These are phyloP conservation scores for Stenchaetothrips biformis DNA, from an alignment of 2,888 invertebrate species.

Conservation along the genomic window DNA sequence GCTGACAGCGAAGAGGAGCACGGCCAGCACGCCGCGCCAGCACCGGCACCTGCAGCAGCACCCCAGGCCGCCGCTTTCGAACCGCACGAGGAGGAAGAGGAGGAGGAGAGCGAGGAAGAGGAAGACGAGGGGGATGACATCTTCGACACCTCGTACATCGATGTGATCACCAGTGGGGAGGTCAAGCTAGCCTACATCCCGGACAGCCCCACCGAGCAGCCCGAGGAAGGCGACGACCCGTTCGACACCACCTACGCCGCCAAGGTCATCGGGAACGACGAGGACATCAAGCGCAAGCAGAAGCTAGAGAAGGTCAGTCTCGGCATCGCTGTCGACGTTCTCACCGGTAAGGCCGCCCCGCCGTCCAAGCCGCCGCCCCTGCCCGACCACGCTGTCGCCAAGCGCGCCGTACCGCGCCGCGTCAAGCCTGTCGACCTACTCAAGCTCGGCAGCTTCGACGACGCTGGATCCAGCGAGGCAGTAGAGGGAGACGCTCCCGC, in stretches of 20 bases:
- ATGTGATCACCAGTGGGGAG: conserved; percentile 79
- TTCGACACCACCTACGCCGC: conserved; percentile 87
- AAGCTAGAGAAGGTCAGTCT: conserved; percentile 66
- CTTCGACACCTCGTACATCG: conserved; percentile 83
- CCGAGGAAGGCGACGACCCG: conserved; percentile 69
- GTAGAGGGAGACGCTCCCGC: conserved; percentile 39
- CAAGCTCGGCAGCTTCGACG: conserved; percentile 56
- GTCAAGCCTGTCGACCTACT: conserved; percentile 51
- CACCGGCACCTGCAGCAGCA: conserved; percentile 47
- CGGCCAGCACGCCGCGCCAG: conserved; percentile 42
- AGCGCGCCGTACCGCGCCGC: background rate
- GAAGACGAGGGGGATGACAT: conserved; percentile 74
- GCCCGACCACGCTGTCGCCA: conserved; percentile 44
- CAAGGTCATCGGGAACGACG: conserved; percentile 71
- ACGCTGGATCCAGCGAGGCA: conserved; percentile 41
- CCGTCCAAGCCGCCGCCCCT: background rate
- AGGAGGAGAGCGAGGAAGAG: conserved; percentile 59
- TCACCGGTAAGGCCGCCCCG: conserved; percentile 73
- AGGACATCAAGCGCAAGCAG: conserved; percentile 65
- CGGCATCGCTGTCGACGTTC: conserved; percentile 80
- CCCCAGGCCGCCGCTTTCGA: conserved; percentile 40
- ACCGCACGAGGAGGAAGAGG: conserved; percentile 44
- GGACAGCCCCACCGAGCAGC: conserved; percentile 71
- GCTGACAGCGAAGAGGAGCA: conserved; percentile 47
- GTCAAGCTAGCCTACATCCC: conserved; percentile 81